Evolutionary conservation across 2,797 vertebrate species (phyloP).

Genomic region (Odontamblyopus rebecca): DNA sequence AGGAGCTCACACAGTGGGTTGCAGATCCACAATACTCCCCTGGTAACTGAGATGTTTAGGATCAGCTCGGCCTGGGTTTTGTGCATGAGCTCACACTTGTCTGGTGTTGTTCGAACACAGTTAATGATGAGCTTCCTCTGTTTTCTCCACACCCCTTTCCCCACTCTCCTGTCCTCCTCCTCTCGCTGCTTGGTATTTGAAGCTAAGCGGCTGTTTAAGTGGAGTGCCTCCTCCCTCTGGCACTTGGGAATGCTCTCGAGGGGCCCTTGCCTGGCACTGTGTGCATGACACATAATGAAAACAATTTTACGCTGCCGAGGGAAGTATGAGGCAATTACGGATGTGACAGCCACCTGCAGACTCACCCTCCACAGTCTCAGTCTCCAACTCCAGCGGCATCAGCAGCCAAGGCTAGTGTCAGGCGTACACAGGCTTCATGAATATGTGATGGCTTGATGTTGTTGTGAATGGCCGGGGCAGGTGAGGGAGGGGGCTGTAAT

Average conservation of each 20-base stretch:
- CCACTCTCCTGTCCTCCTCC: slow-evolving; percentile 74
- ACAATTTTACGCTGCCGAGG: slow-evolving; percentile 98
- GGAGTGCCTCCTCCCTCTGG: slow-evolving; percentile 94
- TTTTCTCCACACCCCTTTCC: slow-evolving; percentile 77
- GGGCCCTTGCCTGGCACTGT: slow-evolving; percentile 93
- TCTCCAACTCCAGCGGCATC: slow-evolving; percentile 58
- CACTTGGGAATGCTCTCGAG: slow-evolving; percentile 95
- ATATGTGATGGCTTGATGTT: slow-evolving; percentile 99
- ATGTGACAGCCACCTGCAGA: slow-evolving; percentile 99
- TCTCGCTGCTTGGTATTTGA: slow-evolving; percentile 79
- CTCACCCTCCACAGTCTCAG: slow-evolving; percentile 75
- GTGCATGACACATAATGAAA: slow-evolving; percentile 99
- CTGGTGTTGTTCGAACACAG: slow-evolving; percentile 87
- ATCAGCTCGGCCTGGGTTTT: slow-evolving; percentile 85
- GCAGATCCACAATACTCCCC: slow-evolving; percentile 85
- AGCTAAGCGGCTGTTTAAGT: slow-evolving; percentile 96
- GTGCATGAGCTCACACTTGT: slow-evolving; percentile 90
- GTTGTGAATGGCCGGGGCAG: slow-evolving; percentile 96
- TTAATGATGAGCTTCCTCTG: slow-evolving; percentile 95
- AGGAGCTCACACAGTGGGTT: slow-evolving; percentile 83
- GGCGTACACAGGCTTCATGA: slow-evolving; percentile 87
- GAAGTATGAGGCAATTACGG: slow-evolving; percentile 98
- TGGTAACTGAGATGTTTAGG: slow-evolving; percentile 95
- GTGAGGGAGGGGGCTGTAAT: slow-evolving; percentile 93
- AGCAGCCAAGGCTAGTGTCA: slow-evolving; percentile 52